Conservation (phyloP, 2,888 invertebrate species). For the Monochamus alternatus region DNA sequence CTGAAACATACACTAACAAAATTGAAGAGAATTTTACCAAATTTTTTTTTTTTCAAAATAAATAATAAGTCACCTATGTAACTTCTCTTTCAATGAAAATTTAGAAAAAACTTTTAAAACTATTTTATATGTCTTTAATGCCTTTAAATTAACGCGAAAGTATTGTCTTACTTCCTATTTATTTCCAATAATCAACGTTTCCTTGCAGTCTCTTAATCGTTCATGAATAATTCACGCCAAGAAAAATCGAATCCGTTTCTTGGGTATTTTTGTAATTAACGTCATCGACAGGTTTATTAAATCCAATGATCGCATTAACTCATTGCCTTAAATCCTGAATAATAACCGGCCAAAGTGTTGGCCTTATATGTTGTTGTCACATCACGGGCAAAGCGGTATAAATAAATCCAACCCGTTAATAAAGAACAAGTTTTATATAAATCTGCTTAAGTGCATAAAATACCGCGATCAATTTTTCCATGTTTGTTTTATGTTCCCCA, state of each 20-base stretch:
- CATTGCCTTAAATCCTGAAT: conserved; percentile 49
- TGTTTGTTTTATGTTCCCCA: conserved; percentile 27
- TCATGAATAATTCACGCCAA: too few relatives aligned
- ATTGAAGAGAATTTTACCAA: too few relatives aligned
- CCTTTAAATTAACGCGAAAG: too few relatives aligned
- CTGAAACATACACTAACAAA: too few relatives aligned
- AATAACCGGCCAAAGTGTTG: conserved; percentile 48
- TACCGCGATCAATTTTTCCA: conserved; percentile 24
- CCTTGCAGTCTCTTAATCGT: too few relatives aligned
- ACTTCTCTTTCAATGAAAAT: too few relatives aligned
- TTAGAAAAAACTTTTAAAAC: too few relatives aligned
- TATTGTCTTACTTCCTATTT: too few relatives aligned
- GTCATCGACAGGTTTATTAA: conserved; percentile 47
- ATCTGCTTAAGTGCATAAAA: conserved; percentile 30
- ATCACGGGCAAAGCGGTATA: conserved; percentile 40
- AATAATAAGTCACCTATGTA: too few relatives aligned
- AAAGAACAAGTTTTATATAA: conserved; percentile 30
- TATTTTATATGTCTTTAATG: too few relatives aligned
- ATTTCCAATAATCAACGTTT: too few relatives aligned
- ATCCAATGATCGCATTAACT: conserved; percentile 47
- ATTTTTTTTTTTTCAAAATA: too few relatives aligned
- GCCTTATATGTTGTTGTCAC: conserved; percentile 50
- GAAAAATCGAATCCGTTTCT: conserved; percentile 3
- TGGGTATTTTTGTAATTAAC: conserved; percentile 45
- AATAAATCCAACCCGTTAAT: conserved; percentile 31